These are phyloP conservation scores for Chaenogobius annularis DNA, from an alignment of 2,113 vertebrate species.

Conservation along the genomic window DNA sequence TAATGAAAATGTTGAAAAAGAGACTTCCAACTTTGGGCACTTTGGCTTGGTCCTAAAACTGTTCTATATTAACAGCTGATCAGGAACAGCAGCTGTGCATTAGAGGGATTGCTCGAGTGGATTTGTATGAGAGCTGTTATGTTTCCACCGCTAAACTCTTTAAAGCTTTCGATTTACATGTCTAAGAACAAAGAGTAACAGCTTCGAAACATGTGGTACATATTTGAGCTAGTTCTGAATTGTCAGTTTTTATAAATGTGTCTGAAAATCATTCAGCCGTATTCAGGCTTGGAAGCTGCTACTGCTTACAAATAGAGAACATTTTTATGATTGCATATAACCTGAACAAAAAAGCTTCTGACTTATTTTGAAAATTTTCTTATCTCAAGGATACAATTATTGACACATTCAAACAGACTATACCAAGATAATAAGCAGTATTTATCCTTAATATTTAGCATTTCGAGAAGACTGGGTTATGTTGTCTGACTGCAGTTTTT, in stretches of 20 bases:
- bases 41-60: neutral
- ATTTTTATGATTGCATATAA: neutral
- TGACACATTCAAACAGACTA: too few species aligned
- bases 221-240: constrained; percentile 33
- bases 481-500: too few species aligned
- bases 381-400: neutral
- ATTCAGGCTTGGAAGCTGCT: neutral
- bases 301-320: neutral
- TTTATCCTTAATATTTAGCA: too few species aligned
- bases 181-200: constrained; percentile 52
- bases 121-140: constrained; percentile 53
- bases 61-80: constrained; percentile 50
- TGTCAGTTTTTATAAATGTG: neutral
- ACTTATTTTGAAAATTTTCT: neutral
- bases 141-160: constrained; percentile 44
- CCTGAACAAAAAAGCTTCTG: neutral
- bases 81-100: constrained; percentile 47
- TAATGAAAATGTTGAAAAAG: constrained; percentile 54
- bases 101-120: constrained; percentile 31
- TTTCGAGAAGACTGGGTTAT: too few species aligned
- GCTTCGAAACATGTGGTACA: constrained; percentile 53
- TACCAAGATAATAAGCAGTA: too few species aligned
- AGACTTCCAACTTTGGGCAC: constrained; percentile 42
- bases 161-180: constrained; percentile 40
- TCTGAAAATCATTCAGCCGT: neutral